Evolutionary conservation across 2,113 vertebrate genomes (phyloP).

Genomic region (Chitala chitala): DNA sequence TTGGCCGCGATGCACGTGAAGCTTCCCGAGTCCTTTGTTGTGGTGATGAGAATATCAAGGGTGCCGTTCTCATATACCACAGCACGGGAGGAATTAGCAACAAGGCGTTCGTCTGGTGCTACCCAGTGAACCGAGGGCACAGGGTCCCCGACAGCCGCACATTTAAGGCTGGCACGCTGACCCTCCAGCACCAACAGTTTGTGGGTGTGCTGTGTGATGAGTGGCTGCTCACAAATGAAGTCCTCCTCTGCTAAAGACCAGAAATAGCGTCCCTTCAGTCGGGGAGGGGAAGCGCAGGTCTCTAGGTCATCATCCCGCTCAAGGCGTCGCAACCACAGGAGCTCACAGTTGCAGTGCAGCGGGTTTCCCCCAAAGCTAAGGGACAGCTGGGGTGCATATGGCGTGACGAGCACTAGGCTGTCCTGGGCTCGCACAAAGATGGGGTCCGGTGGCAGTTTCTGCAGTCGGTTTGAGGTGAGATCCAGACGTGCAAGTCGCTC

Average conservation of each 20-base stretch:
- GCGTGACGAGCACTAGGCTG: slow-evolving; percentile 61
- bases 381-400: slow-evolving; percentile 74
- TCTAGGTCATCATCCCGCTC: slow-evolving; percentile 83
- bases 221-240: slow-evolving; percentile 82
- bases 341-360: slow-evolving; percentile 86
- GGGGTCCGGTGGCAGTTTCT: slow-evolving; percentile 84
- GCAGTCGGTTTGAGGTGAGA: slow-evolving; percentile 84
- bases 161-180: slow-evolving; percentile 78
- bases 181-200: slow-evolving; percentile 84
- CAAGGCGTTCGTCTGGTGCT: slow-evolving; percentile 76
- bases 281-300: slow-evolving; percentile 83
- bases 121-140: slow-evolving; percentile 86
- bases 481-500: slow-evolving; percentile 77
- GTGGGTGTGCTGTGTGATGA: slow-evolving; percentile 88
- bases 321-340: slow-evolving; percentile 82
- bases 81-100: slow-evolving; percentile 81
- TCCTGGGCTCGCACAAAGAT: slow-evolving; percentile 83
- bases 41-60: slow-evolving; percentile 84
- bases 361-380: slow-evolving; percentile 89
- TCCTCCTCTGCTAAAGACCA: slow-evolving; percentile 84
- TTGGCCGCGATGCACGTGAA: slow-evolving; percentile 94
- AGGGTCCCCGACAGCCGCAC: slow-evolving; percentile 87
- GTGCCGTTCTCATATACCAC: slow-evolving; percentile 78
- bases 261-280: slow-evolving; percentile 88
- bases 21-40: slow-evolving; percentile 83